Conservation (phyloP, 2,113 vertebrate genomes). For the Spermophilus dauricus region DNA sequence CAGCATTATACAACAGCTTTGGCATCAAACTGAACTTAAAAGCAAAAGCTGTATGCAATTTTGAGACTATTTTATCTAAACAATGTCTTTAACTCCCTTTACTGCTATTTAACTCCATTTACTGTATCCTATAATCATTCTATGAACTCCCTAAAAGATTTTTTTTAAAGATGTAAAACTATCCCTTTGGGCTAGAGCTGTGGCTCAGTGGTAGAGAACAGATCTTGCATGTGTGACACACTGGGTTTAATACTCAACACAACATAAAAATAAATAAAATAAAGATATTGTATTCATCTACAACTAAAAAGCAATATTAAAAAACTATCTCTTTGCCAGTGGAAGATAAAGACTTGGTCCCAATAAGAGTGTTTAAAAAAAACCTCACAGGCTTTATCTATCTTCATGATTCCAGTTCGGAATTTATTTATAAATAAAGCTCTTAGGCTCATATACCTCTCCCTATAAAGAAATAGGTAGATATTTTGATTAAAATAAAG, state of each 20-base stretch:
- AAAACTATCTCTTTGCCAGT: neutral
- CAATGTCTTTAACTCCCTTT: neutral
- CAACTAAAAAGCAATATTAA: no score
- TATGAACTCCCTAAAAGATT: neutral
- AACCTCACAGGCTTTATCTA: neutral
- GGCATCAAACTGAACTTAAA: conserved; percentile 18
- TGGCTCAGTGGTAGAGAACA: no score
- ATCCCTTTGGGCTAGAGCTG: neutral
- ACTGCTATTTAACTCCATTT: neutral
- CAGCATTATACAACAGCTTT: neutral
- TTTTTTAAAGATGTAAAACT: neutral
- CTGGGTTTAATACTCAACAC: no score
- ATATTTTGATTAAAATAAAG: neutral
- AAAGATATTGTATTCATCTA: no score
- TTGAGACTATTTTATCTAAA: neutral
- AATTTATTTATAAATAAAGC: conserved; percentile 1
- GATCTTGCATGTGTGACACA: no score
- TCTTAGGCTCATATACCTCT: neutral
- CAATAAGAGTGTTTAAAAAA: neutral
- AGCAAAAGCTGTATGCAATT: neutral
- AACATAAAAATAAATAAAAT: no score
- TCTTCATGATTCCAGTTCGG: conserved; percentile 7
- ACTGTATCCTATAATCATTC: neutral
- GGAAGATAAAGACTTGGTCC: neutral
- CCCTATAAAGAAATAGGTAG: no score